phyloP scores from a whole-genome alignment of 2,888 invertebrate genomes.

The Phlogophora meticulosa region DNA sequence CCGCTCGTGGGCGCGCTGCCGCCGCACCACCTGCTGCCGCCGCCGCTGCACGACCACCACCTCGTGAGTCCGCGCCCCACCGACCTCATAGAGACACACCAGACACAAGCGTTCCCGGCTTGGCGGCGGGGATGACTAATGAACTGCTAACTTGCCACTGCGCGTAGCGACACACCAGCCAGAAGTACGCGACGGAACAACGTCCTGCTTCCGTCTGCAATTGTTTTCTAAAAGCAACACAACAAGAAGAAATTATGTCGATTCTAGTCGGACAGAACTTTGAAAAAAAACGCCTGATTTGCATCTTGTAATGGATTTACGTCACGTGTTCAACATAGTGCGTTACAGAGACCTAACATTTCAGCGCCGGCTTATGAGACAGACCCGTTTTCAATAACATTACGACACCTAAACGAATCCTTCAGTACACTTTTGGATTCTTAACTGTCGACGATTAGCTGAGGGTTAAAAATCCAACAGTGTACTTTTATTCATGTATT shows the following conservation, averaged over 20 bases:
- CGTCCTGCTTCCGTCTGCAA: not conserved
- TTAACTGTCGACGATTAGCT: too few relatives aligned
- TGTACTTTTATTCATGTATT: too few relatives aligned
- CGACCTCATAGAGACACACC: slow-evolving; percentile 34
- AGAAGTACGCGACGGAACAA: not conserved
- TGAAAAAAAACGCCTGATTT: not conserved
- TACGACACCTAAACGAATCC: too few relatives aligned
- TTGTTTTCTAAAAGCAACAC: not conserved
- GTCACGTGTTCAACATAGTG: not conserved
- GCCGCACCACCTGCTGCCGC: slow-evolving; percentile 91
- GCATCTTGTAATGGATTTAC: not conserved
- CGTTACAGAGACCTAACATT: not conserved
- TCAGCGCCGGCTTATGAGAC: not conserved
- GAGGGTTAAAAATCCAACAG: not conserved
- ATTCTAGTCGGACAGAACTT: not conserved
- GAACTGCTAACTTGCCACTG: slow-evolving; percentile 14
- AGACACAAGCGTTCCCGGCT: slow-evolving; percentile 3
- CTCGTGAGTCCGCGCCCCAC: slow-evolving; percentile 84
- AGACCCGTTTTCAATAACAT: too few relatives aligned
- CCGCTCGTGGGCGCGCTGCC: slow-evolving; percentile 89
- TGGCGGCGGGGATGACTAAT: slow-evolving; percentile 9
- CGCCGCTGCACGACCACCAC: slow-evolving; percentile 93
- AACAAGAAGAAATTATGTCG: not conserved
- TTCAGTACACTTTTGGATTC: too few relatives aligned
- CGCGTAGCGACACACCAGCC: not conserved